Evolutionary conservation across 2,888 invertebrate genomes (phyloP).

Genomic region (Sicus ferrugineus): DNA sequence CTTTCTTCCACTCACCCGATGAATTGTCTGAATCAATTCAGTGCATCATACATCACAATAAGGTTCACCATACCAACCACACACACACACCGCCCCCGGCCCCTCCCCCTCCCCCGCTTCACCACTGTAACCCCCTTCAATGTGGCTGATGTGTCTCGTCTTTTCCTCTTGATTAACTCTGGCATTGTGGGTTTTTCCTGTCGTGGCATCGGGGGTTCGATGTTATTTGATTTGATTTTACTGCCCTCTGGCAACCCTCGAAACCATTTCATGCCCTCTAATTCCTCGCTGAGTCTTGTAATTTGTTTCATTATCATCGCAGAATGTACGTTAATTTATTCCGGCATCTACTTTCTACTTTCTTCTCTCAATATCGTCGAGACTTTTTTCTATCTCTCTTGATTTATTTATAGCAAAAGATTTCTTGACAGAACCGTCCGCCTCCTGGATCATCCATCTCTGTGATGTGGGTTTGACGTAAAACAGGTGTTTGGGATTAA

Average conservation of each 20-base stretch:
- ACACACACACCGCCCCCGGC: background rate
- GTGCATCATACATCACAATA: constrained; percentile 1
- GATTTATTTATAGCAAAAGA: background rate
- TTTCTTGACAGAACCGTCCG: background rate
- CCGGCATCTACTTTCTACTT: constrained; percentile 5
- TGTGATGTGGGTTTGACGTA: constrained; percentile 10
- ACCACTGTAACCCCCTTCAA: background rate
- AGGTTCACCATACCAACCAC: background rate
- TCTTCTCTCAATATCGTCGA: no score
- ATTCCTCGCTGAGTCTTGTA: constrained; percentile 11
- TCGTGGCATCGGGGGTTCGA: background rate
- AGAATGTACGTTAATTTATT: constrained; percentile 25
- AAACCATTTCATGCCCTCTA: background rate
- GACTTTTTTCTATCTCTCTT: background rate
- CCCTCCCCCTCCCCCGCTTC: background rate
- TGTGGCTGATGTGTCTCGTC: background rate
- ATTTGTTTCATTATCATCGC: constrained; percentile 32
- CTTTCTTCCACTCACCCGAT: background rate
- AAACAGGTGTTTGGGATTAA: constrained; percentile 24
- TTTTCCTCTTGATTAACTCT: constrained; percentile 29
- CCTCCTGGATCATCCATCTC: constrained; percentile 17
- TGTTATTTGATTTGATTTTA: background rate
- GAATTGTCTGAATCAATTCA: background rate
- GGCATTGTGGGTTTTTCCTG: constrained; percentile 12
- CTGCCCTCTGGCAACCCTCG: background rate